phyloP scores from a whole-genome alignment of 2,797 vertebrate genomes.

The Pipistrellus pygmaeus region DNA sequence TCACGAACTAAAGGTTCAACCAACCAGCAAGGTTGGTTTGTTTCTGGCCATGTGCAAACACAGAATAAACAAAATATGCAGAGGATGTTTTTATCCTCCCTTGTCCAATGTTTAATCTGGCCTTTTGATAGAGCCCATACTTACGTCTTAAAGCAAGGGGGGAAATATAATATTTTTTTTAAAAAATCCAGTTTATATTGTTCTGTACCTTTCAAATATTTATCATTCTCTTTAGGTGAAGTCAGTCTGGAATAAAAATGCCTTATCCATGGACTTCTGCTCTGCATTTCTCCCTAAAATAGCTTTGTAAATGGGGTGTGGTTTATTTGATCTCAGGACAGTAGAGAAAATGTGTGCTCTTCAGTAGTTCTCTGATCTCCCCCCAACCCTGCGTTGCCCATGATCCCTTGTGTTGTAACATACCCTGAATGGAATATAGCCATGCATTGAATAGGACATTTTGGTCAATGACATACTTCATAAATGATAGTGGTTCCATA shows the following conservation, averaged over 20 bases:
- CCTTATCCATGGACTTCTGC: background rate
- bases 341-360: background rate
- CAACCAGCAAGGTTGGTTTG: background rate
- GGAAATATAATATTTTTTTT: background rate
- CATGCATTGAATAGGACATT: background rate
- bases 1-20: background rate
- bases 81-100: background rate
- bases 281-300: background rate
- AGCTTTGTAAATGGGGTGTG: fast-evolving
- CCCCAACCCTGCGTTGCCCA: background rate
- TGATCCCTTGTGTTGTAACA: background rate
- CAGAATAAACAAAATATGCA: background rate
- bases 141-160: background rate
- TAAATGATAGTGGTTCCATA: background rate
- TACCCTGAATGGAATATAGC: background rate
- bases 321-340: background rate
- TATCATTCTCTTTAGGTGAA: background rate
- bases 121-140: background rate
- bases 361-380: background rate
- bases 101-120: background rate
- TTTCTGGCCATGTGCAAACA: background rate
- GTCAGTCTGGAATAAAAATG: background rate
- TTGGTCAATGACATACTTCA: background rate
- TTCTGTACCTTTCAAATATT: background rate
- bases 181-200: background rate